These are phyloP conservation scores for Danaus chrysippus DNA, from an alignment of 2,888 invertebrate species.

Conservation along the genomic window DNA sequence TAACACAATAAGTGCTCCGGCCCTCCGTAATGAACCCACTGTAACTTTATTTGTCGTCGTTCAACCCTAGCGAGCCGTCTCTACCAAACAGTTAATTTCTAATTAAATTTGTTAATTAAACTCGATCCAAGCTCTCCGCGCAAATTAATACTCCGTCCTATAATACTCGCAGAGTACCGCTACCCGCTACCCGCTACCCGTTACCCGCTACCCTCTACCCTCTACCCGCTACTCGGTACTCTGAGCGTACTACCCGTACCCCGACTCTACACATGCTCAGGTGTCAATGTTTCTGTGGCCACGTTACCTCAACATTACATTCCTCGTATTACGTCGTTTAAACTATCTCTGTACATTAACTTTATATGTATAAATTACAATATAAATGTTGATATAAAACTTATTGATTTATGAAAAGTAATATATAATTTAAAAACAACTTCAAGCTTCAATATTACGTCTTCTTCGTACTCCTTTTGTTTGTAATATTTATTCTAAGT, in stretches of 20 bases:
- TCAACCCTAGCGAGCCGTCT: conserved; percentile 49
- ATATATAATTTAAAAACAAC: too few species aligned
- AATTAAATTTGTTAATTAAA: conserved; percentile 81
- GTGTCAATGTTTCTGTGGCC: background rate
- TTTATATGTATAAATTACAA: background rate
- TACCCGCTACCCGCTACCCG: background rate
- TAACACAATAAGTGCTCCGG: too few species aligned
- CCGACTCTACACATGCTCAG: background rate
- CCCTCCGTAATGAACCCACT: too few species aligned
- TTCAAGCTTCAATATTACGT: too few species aligned
- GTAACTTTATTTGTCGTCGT: conserved; percentile 6
- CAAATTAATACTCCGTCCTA: conserved; percentile 63
- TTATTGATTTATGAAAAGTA: too few species aligned
- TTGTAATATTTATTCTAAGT: too few species aligned
- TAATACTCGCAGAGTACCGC: conserved; percentile 43
- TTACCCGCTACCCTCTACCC: background rate
- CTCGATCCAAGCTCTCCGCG: conserved; percentile 59
- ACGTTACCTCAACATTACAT: background rate
- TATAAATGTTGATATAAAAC: too few species aligned
- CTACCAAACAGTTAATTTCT: conserved; percentile 78
- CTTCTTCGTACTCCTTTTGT: too few species aligned
- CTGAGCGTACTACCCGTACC: background rate
- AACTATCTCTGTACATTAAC: background rate
- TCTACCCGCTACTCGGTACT: conserved; percentile 4
- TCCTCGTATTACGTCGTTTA: background rate